Evolutionary conservation across 37 sponge, comb jelly and placozoan genomes (phyloP), one percentile per base, ranked within the genome.

Genomic region (Eunapius fragilis): DNA sequence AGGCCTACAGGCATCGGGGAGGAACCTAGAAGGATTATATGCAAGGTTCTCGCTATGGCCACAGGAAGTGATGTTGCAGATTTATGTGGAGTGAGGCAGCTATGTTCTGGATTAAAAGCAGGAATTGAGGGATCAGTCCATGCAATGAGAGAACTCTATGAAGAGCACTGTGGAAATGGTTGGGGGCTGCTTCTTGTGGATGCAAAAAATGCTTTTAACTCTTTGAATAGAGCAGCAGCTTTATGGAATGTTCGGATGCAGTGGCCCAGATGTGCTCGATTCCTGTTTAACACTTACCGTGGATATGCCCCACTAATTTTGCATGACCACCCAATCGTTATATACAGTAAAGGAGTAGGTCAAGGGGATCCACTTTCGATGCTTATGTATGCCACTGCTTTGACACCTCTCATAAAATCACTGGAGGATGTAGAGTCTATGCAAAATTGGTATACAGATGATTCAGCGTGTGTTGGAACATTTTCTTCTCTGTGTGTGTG

Each of bases 391-490:
- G 82, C 82, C 32, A 70, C 71, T 31, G 82, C 82, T 34, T 69
- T 81, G 32, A 26, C 71, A 30, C 82, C 82, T 81, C 23, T 31
- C 58, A 75, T 67, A 73, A 26, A 28, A 32, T 33, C 74, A 73
- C 33, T 24, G 45, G 76, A 84, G 30, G 47, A 32, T 84, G 72
- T 13, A 26, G 47, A 48, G 33, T 48, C 2, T 47, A 28, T 7
- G 19, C 82, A 82, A 69, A 82, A 80, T 74, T 87, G 88, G 82
- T 87, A 87, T 81, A 82, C 88, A 7, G 77, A 87, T 81, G 88
- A 87, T 47, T 87, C 82, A 28, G 74, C 88, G 14, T 72, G 74
- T 72, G 58, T 58, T 58, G 58, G 58, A 58, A 58, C 58, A 19
- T 58, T 58, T 19, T 58, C 58, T 58, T 58, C 58, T 58, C 14